Evolutionary conservation across 2,113 vertebrate species (phyloP).

Genomic region (Myotis davidii): DNA sequence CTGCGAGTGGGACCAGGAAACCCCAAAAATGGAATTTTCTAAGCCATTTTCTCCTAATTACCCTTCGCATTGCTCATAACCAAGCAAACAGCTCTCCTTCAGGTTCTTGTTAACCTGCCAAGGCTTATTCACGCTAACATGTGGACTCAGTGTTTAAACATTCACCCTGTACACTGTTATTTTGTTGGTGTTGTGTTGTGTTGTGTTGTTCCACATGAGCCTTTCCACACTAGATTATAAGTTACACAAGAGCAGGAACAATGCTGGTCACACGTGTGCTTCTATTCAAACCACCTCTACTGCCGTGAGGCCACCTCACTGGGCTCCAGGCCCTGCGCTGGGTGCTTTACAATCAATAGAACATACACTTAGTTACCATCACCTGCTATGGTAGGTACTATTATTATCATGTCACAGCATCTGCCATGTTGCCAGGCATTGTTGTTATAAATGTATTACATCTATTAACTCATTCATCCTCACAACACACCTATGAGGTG

Average conservation of each 20-base stretch:
- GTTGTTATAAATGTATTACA: neutral
- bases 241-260: neutral
- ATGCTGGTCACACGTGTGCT: neutral
- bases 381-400: fast-evolving
- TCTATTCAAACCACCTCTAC: neutral
- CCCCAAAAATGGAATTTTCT: conserved; percentile 24
- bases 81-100: conserved; percentile 10
- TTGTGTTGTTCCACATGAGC: neutral
- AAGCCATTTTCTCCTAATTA: conserved; percentile 28
- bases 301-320: fast-evolving
- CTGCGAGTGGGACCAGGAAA: neutral
- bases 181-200: neutral
- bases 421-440: neutral
- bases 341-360: neutral
- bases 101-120: neutral
- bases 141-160: neutral
- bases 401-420: neutral
- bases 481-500: neutral
- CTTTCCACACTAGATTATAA: neutral
- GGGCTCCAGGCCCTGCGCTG: neutral
- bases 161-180: no score
- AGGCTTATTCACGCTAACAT: neutral
- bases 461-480: neutral
- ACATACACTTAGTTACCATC: neutral
- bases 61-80: neutral